phyloP scores from a whole-genome alignment of 2,797 vertebrate genomes.

The Parotocinclus haroldoi region DNA sequence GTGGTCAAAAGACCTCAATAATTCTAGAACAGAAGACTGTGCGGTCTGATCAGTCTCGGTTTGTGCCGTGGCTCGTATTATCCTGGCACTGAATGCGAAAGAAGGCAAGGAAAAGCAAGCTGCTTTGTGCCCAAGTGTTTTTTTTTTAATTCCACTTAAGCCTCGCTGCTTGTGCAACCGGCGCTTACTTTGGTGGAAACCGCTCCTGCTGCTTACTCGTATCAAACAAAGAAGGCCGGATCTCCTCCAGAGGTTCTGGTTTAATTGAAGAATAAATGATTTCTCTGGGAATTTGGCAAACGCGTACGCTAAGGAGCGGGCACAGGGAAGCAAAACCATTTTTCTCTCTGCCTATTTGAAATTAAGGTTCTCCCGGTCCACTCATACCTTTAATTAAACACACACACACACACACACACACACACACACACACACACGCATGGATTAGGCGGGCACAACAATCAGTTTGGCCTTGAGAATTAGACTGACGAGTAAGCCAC shows the following conservation, averaged over 20 bases:
- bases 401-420: conserved; percentile 59
- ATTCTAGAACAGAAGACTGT: too few species aligned
- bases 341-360: conserved; percentile 66
- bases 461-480: conserved; percentile 60
- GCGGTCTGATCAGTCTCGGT: too few species aligned
- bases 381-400: conserved; percentile 72
- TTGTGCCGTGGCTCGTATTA: too few species aligned
- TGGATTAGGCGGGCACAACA: conserved; percentile 63
- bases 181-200: conserved; percentile 45
- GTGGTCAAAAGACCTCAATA: too few species aligned
- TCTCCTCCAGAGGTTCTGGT: conserved; percentile 62
- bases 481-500: conserved; percentile 53
- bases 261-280: conserved; percentile 78
- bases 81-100: too few species aligned
- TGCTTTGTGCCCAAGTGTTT: background rate
- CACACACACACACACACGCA: conserved; percentile 57
- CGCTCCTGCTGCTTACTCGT: conserved; percentile 49
- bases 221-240: conserved; percentile 54
- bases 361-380: conserved; percentile 65
- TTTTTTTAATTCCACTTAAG: background rate
- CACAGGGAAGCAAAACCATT: conserved; percentile 70
- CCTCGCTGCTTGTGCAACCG: conserved; percentile 54
- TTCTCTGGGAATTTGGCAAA: conserved; percentile 75
- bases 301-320: conserved; percentile 67
- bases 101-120: background rate